Evolutionary conservation across 2,113 vertebrate species (phyloP).

Genomic region (Triplophysa rosa): DNA sequence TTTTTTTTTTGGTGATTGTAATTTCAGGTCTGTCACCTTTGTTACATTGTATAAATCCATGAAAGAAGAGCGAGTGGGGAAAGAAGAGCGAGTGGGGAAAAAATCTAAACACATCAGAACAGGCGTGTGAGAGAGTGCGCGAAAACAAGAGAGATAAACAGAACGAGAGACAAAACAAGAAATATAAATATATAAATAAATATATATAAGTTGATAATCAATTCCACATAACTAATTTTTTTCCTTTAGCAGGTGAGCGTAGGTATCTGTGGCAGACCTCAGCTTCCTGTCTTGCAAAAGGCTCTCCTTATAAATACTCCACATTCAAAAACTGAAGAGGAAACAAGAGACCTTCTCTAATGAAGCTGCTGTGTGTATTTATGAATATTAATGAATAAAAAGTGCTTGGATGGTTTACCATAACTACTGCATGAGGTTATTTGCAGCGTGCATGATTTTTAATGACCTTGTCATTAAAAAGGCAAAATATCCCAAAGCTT

Average conservation of each 20-base stretch:
- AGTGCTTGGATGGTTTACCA: conserved; percentile 99
- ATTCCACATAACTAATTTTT: conserved; percentile 93
- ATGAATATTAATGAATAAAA: conserved; percentile 99
- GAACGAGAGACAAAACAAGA: conserved; percentile 52
- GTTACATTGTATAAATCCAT: conserved; percentile 99
- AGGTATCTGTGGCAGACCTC: conserved; percentile 88
- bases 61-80: conserved; percentile 83
- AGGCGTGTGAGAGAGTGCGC: conserved; percentile 74
- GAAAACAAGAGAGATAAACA: conserved; percentile 68
- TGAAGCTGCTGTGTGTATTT: conserved; percentile 99
- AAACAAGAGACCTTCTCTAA: conserved; percentile 85
- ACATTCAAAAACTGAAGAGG: conserved; percentile 92
- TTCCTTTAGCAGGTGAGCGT: conserved; percentile 93
- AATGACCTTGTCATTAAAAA: conserved; percentile 93
- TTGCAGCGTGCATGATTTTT: conserved; percentile 98
- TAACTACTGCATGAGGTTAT: conserved; percentile 99
- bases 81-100: conserved; percentile 78
- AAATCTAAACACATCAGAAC: conserved; percentile 60
- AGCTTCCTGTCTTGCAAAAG: conserved; percentile 89
- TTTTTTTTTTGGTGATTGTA: conserved; percentile 96
- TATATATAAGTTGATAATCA: conserved; percentile 87
- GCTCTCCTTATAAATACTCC: conserved; percentile 96
- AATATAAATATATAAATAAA: conserved; percentile 82
- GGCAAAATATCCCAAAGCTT: conserved; percentile 84
- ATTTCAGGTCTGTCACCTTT: conserved; percentile 99